Evolutionary conservation across 2,888 invertebrate genomes (phyloP).

Genomic region (Dryocosmus kuriphilus): DNA sequence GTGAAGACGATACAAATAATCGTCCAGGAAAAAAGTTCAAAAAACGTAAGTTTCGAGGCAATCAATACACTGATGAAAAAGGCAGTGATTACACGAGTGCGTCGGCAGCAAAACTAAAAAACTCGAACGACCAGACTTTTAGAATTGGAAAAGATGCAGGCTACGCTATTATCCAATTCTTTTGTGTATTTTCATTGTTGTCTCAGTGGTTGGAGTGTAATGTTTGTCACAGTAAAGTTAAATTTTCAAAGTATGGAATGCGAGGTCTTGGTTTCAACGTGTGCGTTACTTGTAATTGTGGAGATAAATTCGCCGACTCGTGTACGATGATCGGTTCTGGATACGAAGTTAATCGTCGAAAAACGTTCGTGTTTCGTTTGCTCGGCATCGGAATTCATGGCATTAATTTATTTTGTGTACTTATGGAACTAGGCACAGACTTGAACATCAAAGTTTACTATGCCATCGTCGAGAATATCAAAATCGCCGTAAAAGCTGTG

Average conservation of each 20-base stretch:
- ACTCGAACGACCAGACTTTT: background rate
- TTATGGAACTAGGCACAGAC: background rate
- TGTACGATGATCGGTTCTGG: slow-evolving; percentile 49
- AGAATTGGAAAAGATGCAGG: background rate
- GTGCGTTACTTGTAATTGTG: slow-evolving; percentile 49
- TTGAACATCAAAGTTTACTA: background rate
- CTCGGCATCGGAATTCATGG: background rate
- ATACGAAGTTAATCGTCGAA: slow-evolving; percentile 55
- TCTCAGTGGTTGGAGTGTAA: slow-evolving; percentile 48
- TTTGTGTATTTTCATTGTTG: slow-evolving; percentile 42
- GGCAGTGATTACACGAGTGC: background rate
- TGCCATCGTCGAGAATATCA: background rate
- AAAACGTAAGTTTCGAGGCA: background rate
- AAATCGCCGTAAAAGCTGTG: background rate
- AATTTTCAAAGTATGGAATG: slow-evolving; percentile 48
- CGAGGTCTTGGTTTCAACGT: slow-evolving; percentile 53
- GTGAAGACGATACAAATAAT: too few relatives aligned
- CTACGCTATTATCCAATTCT: slow-evolving; percentile 35
- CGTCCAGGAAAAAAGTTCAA: too few relatives aligned
- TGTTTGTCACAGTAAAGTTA: slow-evolving; percentile 47
- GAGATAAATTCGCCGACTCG: slow-evolving; percentile 51
- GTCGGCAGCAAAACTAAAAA: slow-evolving; percentile 10
- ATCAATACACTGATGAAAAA: background rate
- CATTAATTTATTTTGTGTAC: background rate
- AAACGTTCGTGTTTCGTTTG: background rate